Percentiles rank a stretch among this genome's conserved stretches.
Evolutionary conservation across 2,888 invertebrate species (phyloP).

Genomic region (Acholoe squamosa): DNA sequence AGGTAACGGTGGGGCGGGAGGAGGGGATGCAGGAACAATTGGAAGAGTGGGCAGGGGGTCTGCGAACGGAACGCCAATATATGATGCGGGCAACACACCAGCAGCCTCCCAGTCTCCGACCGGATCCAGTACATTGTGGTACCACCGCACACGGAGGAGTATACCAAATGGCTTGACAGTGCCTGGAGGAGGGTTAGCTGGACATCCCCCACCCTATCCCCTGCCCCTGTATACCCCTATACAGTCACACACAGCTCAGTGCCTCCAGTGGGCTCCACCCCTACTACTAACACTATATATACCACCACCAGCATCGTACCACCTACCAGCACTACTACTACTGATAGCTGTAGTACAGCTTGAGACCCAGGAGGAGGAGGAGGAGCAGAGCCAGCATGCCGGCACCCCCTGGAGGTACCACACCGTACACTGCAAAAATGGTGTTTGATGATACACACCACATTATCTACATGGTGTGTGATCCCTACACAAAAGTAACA

Average conservation of each 20-base stretch:
- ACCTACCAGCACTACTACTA: background rate
- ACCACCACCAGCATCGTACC: background rate
- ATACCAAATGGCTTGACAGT: background rate
- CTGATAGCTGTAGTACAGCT: background rate
- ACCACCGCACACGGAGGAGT: background rate
- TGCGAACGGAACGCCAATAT: background rate
- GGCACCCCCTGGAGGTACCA: background rate
- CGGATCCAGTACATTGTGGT: background rate
- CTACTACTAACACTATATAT: background rate
- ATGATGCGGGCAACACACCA: slow-evolving; percentile 13
- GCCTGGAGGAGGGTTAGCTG: background rate
- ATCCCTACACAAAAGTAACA: too few relatives aligned
- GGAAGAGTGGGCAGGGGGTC: background rate
- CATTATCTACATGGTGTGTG: too few relatives aligned
- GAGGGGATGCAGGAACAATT: background rate
- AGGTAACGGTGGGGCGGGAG: background rate
- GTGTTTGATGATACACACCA: too few relatives aligned
- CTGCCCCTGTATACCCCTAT: background rate
- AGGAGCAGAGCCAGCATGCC: background rate
- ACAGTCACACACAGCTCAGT: too few relatives aligned
- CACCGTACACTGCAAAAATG: too few relatives aligned
- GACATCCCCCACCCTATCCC: background rate
- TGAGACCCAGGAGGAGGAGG: background rate
- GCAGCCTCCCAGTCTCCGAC: slow-evolving; percentile 23
- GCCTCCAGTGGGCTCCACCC: too few relatives aligned